Base-by-base conservation (phyloP, 2,113 vertebrate genomes). In the Panurus biarmicus region DNA sequence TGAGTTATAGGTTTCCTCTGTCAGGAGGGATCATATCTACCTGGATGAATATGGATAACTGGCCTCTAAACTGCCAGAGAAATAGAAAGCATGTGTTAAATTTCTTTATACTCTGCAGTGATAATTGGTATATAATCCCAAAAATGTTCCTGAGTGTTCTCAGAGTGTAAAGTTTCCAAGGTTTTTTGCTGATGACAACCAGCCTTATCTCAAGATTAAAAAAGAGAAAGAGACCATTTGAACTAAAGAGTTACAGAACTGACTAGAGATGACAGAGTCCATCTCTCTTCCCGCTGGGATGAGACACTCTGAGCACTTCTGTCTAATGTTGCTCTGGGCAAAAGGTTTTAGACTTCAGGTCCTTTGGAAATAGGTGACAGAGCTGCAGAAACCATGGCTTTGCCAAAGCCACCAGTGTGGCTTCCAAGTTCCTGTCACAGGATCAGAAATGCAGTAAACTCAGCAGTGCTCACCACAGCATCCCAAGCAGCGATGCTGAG, bases 401-500 rank as follows among this genome's bases (percentile, higher is more conserved):
- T 53, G 62, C 58, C 35, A 56, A 87, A 42, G 73, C 36, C 65
- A 64, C 57, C 4, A 22, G 6, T 23, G 64, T 53, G 85, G 89
- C 62, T 82, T 72, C 57, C 7, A 38, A 48, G 74, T 7, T 35
- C 28, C 31, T 7, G 44, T 23, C 28, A 29, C 5, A 1, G 4
- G 38, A 21, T 54, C 33, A 26, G 57, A 45, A 22, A 8, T 2
- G 9, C 18, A 45, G 47, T 3, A 13, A 74, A 42, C 62, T 47
- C 42, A 33, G 4, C 36, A 14, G 64, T 1, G 61, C 42, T 4
- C 50, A 44, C 7, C 2, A 12, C 33, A 24, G 53, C 70, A 47
- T 1, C 61, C 5, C 3, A 6, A 5, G 58, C 60, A 29, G 45
- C 1, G 0, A 31, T 8, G 42, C 71, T 1, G 0, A 50, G 64